Evolutionary conservation across 1,140 invertebrate species (phyloP), one percentile per base, ranked within the genome.

Genomic region (Scaptomyza montana): DNA sequence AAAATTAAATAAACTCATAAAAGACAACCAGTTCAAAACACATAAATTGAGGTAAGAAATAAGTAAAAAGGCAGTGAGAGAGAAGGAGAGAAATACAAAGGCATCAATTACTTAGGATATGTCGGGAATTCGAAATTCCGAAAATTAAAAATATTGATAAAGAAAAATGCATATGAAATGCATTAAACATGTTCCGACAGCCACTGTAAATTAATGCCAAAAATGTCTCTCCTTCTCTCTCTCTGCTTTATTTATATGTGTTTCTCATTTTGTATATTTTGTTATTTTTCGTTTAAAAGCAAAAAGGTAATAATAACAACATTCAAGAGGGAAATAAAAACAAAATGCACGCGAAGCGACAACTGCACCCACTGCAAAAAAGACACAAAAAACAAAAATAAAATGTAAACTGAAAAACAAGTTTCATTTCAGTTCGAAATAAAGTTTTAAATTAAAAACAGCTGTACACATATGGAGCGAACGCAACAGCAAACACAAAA

Each of bases 331-430:
- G 16, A 65, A 50, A 53, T 46, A 33, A 28, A 51, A 47, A 65
- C 41, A 41, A 50, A 50, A 57, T 47, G 66, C 46, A 41, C 49
- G 46, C 49, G 12, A 12, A 57, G 30, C 39, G 47, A 41, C 70
- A 57, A 74, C 71, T 74, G 71, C 71, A 74, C 65, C 71, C 71
- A 74, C 70, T 73, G 70, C 70, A 73, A 68, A 73, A 72, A 33
- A 39, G 68, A 46, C 8, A 63, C 19, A 68, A 63, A 67, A 25
- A 25, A 0, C 21, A 25, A 25, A 25, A 25, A 25, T 25, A 2
- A 25, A 16, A 16, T 16, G 16, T 1, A 16, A 16, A 16, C 16
- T 16, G 16, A 16, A 16, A 69, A 74, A 74, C 71, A 74, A 74
- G 71, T 74, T 74, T 74, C 46, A 63, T 68, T 73, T 69, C 50